Evolutionary conservation across 1,140 invertebrate genomes (phyloP).

Genomic region (Ectropis grisescens): DNA sequence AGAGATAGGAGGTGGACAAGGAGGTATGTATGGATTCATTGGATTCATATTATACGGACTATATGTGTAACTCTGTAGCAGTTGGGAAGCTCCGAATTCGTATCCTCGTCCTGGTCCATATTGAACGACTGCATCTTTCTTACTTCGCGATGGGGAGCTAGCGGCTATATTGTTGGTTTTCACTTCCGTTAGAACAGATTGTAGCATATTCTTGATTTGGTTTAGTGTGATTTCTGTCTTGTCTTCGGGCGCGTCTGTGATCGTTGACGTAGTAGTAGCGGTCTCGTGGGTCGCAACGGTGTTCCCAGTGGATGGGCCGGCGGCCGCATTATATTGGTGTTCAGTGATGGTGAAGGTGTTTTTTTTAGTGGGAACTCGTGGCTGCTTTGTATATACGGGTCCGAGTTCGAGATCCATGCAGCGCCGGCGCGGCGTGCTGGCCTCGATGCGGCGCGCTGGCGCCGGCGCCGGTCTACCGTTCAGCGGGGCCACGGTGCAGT

Average conservation of each 20-base stretch:
- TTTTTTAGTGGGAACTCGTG: no score
- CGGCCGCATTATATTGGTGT: no score
- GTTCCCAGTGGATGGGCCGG: no score
- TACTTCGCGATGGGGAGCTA: constrained; percentile 17
- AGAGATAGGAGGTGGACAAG: constrained; percentile 22
- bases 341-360: constrained; percentile 3
- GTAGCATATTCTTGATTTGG: constrained; percentile 49
- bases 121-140: constrained; percentile 43
- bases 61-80: constrained; percentile 37
- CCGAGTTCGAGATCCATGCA: constrained; percentile 16
- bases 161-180: constrained; percentile 24
- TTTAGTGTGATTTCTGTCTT: constrained; percentile 42
- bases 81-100: constrained; percentile 21
- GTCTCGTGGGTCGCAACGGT: no score
- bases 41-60: constrained; percentile 31
- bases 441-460: no score
- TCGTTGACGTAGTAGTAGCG: constrained; percentile 9
- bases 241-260: constrained; percentile 8
- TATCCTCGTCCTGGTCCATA: constrained; percentile 33
- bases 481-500: no score
- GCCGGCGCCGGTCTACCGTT: no score
- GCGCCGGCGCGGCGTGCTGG: no score
- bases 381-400: constrained; percentile 21
- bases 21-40: constrained; percentile 18
- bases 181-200: constrained; percentile 44